Evolutionary conservation across 2,113 vertebrate genomes (phyloP).

Genomic region (Mesocricetus auratus): DNA sequence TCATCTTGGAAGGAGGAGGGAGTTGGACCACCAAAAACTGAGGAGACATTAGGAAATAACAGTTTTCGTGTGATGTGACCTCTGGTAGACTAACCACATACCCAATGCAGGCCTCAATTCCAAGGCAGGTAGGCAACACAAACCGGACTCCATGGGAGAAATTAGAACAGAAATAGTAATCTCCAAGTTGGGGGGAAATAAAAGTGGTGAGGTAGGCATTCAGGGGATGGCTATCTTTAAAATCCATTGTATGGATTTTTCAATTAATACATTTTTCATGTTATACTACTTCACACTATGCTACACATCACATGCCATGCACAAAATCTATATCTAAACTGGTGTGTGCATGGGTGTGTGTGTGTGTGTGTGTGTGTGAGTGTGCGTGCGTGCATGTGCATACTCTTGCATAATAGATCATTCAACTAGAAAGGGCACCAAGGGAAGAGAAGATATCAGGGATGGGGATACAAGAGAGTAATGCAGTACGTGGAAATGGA

Average conservation of each 20-base stretch:
- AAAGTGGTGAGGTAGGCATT: neutral
- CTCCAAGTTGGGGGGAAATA: neutral
- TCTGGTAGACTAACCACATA: neutral
- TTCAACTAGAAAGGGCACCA: neutral
- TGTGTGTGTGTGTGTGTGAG: neutral
- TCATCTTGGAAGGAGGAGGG: neutral
- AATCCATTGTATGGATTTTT: neutral
- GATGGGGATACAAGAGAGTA: neutral
- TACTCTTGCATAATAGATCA: neutral
- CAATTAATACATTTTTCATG: neutral
- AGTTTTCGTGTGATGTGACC: neutral
- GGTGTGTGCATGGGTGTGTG: neutral
- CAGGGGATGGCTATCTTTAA: neutral
- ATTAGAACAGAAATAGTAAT: neutral
- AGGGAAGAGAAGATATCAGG: neutral
- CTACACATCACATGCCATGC: neutral
- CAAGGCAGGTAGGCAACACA: neutral
- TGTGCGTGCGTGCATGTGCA: neutral
- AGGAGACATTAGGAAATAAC: neutral
- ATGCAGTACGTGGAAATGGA: neutral
- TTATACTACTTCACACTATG: neutral
- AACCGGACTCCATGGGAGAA: neutral
- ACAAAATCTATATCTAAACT: neutral
- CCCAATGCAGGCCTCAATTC: neutral
- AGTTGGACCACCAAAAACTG: neutral